Base-by-base conservation (phyloP, 1,140 invertebrate species). In the Phortica variegata region DNA sequence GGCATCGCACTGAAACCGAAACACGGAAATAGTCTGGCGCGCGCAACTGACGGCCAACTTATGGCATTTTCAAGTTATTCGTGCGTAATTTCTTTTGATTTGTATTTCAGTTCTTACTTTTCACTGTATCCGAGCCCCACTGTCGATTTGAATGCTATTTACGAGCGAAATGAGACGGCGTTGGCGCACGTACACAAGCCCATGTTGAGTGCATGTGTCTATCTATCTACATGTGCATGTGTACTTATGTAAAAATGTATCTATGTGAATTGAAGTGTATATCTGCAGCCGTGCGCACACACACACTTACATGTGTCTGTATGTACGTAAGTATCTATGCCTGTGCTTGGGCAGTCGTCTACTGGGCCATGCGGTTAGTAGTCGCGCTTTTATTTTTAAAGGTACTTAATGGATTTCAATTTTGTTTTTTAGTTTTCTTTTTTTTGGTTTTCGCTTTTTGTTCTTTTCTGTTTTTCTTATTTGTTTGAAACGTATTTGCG, bases 281-380 rank as follows among this genome's bases (percentile, higher is more conserved):
- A 17, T 41, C 8, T n/a, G n/a, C n/a, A n/a, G n/a, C n/a, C n/a
- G n/a, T n/a, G n/a, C n/a, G n/a, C n/a, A n/a, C n/a, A 26, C 5
- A 26, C 10, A 26, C 23, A 26, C 10, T 26, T 23, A 37, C 39
- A 39, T 54, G 38, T 34, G 12, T 32, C 26, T 42, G 21, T 16
- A 44, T 49, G 39, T 45, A 47, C 32, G 13, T 38, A 26, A 26
- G 10, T 6, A 6, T 5, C 23, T 26, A 26, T 26, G 23, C 10
- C 5, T 26, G 23, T 26, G 23, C 23, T 26, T 26, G 23, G 10
- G 36, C 36, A 38, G 13, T 38, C 36, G 41, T 69, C 49, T 43
- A 63, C 57, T 68, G 65, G 63, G 63, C 63, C 63, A 68, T 69
- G 63, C 63, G 63, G 63, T 68, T 68, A 68, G 65, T 68, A 68